Conservation (phyloP, 2,113 vertebrate genomes). For the Hydrochoerus hydrochaeris region DNA sequence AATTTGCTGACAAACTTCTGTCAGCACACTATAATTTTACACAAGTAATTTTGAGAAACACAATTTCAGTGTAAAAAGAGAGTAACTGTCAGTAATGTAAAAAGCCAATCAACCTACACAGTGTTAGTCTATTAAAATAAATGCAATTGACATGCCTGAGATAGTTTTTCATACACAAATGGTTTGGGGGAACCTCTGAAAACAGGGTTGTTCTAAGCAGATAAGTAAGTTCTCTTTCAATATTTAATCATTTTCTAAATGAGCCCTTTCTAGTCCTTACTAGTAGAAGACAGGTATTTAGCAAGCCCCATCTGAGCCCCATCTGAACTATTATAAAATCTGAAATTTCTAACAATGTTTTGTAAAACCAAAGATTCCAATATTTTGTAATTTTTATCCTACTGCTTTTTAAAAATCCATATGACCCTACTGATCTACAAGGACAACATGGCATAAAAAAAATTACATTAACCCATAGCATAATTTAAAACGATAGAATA, state of each 20-base stretch:
- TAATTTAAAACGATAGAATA: not conserved
- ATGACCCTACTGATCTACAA: not conserved
- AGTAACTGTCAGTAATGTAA: not conserved
- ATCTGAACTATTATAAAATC: not conserved
- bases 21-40: not conserved
- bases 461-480: not conserved
- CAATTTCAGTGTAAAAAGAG: slow-evolving; percentile 56
- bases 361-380: slow-evolving; percentile 25
- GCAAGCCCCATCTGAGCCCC: not conserved
- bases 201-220: not conserved
- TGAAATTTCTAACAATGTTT: slow-evolving; percentile 21
- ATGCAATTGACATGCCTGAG: not conserved
- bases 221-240: not conserved
- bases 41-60: slow-evolving; percentile 44
- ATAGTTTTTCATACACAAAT: slow-evolving; percentile 20
- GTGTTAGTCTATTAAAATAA: slow-evolving; percentile 51
- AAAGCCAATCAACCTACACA: slow-evolving; percentile 50
- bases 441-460: not conserved
- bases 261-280: slow-evolving; percentile 13
- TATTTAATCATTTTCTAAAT: slow-evolving; percentile 4
- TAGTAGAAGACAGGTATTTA: not conserved
- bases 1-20: slow-evolving; percentile 3
- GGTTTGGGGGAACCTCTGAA: not conserved
- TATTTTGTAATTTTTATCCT: not conserved
- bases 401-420: not conserved